A percentile compares a stretch with the other conserved stretches of the same genome.
Evolutionary conservation across 2,888 invertebrate genomes (phyloP).

Genomic region (Spatulosminthurus flaviceps): DNA sequence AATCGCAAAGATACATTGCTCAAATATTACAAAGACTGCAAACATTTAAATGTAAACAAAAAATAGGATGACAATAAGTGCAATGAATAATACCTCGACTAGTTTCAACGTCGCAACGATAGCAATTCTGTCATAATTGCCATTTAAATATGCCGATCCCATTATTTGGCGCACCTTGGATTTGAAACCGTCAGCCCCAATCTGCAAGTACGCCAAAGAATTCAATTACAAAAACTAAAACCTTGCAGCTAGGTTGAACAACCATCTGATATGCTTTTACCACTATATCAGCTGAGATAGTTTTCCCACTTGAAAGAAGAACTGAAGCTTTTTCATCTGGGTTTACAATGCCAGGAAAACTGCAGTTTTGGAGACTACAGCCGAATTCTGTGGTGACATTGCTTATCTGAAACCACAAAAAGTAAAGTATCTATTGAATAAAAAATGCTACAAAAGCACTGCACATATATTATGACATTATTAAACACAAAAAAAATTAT

Average conservation of each 20-base stretch:
- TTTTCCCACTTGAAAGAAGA: conserved; percentile 51
- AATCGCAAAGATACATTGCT: no score
- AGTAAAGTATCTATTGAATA: no score
- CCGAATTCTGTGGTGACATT: conserved; percentile 59
- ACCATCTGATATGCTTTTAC: no score
- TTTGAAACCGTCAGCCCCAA: conserved; percentile 81
- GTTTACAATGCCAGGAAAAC: conserved; percentile 47
- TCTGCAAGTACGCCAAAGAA: conserved; percentile 67
- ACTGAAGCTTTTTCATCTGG: conserved; percentile 49
- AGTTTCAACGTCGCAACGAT: conserved; percentile 90
- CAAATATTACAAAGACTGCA: neutral
- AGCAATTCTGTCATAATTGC: conserved; percentile 89
- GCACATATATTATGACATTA: conserved; percentile 24
- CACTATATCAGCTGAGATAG: conserved; percentile 56
- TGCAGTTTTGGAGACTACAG: conserved; percentile 53
- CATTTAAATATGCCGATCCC: conserved; percentile 80
- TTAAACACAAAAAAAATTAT: neutral
- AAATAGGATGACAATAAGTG: no score
- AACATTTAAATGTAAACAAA: neutral
- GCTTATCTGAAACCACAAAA: conserved; percentile 38
- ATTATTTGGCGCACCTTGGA: conserved; percentile 78
- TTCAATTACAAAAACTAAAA: no score
- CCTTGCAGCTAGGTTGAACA: no score
- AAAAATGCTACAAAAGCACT: neutral
- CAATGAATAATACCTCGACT: conserved; percentile 80